These are phyloP conservation scores for Hydrolagus affinis DNA, from an alignment of 2,113 vertebrate species.

Conservation along the genomic window DNA sequence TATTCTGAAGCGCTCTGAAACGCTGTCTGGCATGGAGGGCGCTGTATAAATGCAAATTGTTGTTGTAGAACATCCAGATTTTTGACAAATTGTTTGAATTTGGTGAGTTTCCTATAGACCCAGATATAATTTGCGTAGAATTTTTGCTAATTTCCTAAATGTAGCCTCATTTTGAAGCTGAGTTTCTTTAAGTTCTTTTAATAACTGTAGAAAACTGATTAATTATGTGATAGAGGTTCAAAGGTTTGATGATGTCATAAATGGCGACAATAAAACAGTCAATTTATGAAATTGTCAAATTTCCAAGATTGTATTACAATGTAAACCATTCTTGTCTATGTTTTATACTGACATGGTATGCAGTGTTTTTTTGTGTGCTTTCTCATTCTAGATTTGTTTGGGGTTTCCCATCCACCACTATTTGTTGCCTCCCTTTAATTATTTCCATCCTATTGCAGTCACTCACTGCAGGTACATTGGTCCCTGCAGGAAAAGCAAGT, in stretches of 20 bases:
- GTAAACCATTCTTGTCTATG: neutral
- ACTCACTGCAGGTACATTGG: conserved; percentile 9
- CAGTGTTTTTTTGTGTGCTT: neutral
- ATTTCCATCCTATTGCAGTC: neutral
- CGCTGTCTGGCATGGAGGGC: too few relatives aligned
- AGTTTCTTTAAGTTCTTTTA: too few relatives aligned
- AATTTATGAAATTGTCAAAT: neutral
- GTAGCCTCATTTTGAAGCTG: too few relatives aligned
- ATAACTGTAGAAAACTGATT: neutral
- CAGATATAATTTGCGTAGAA: too few relatives aligned
- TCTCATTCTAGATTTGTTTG: conserved; percentile 11
- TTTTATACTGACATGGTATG: neutral
- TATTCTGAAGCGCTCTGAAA: too few relatives aligned
- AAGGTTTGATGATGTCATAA: neutral
- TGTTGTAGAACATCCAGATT: too few relatives aligned
- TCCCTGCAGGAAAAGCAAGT: neutral
- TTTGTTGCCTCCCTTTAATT: conserved; percentile 9
- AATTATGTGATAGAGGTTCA: conserved; percentile 8
- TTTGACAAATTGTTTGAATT: too few relatives aligned
- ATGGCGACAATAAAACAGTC: neutral
- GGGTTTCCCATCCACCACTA: neutral
- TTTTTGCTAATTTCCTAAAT: too few relatives aligned
- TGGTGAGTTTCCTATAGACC: too few relatives aligned
- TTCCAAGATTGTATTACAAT: conserved; percentile 4
- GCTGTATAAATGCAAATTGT: too few relatives aligned